Percentiles rank a stretch among this genome's conserved stretches.
phyloP scores from a whole-genome alignment of 2,113 vertebrate species.

The Mus spicilegus region DNA sequence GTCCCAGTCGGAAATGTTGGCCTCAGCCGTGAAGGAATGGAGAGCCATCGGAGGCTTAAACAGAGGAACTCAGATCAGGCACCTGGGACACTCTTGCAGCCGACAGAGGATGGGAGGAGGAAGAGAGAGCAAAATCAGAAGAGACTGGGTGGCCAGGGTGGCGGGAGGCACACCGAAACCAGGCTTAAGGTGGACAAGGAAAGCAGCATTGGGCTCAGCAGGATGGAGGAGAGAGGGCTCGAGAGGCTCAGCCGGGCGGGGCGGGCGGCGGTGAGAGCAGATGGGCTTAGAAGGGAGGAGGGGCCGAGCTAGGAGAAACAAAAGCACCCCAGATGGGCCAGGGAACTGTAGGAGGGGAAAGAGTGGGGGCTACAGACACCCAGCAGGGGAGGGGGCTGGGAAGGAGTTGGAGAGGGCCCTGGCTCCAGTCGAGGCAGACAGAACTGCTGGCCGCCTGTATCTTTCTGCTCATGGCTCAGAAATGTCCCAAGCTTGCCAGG shows the following conservation, averaged over 20 bases:
- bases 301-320: not conserved
- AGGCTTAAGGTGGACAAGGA: not conserved
- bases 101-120: not conserved
- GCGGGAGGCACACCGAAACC: accelerated
- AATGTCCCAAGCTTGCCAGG: constrained; percentile 78
- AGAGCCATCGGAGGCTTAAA: not conserved
- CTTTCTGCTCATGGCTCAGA: constrained; percentile 78
- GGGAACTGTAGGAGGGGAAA: constrained; percentile 19
- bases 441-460: constrained; percentile 68
- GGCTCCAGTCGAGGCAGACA: constrained; percentile 64
- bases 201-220: no score
- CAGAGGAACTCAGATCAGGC: not conserved
- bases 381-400: not conserved
- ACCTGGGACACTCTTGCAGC: not conserved
- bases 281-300: not conserved
- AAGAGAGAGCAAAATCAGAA: not conserved
- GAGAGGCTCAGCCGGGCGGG: not conserved
- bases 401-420: constrained; percentile 64
- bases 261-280: not conserved
- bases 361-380: not conserved
- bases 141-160: no score
- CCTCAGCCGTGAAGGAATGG: not conserved
- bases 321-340: constrained; percentile 20
- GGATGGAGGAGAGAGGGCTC: not conserved
- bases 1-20: constrained; percentile 5